Conservation (phyloP, 2,797 vertebrate species). For the Leucoraja ocellata region DNA sequence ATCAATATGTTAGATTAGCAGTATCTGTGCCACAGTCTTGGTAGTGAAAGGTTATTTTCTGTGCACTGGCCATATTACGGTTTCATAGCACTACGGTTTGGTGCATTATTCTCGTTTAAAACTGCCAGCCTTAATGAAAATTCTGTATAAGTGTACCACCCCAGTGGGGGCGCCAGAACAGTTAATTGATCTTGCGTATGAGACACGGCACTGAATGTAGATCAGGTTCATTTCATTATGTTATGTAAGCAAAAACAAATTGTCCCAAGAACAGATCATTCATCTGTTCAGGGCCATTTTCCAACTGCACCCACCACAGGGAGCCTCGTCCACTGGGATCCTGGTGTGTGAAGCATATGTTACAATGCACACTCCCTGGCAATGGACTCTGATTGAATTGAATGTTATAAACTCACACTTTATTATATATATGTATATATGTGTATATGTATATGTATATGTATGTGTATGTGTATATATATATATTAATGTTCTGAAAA, state of each 20-base stretch:
- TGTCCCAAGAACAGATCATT: not conserved
- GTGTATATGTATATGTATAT: too few relatives aligned
- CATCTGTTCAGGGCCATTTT: not conserved
- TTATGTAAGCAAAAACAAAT: not conserved
- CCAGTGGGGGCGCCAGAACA: not conserved
- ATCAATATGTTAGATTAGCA: not conserved
- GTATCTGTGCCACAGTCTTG: not conserved
- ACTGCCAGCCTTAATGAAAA: not conserved
- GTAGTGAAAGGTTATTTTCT: not conserved
- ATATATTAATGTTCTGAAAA: not conserved
- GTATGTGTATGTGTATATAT: too few relatives aligned
- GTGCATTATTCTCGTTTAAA: not conserved
- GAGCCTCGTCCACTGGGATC: not conserved
- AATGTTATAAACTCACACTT: not conserved
- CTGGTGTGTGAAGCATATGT: not conserved
- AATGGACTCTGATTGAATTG: not conserved
- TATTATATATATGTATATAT: too few relatives aligned
- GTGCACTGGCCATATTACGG: not conserved
- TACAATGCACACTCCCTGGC: not conserved
- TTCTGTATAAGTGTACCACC: not conserved
- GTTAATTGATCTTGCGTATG: not conserved
- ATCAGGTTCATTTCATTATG: slow-evolving; percentile 19
- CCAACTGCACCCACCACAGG: not conserved
- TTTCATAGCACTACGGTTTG: not conserved
- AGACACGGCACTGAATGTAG: not conserved